Conservation (phyloP, 2,797 vertebrate species). For the Poeciliopsis infans region DNA sequence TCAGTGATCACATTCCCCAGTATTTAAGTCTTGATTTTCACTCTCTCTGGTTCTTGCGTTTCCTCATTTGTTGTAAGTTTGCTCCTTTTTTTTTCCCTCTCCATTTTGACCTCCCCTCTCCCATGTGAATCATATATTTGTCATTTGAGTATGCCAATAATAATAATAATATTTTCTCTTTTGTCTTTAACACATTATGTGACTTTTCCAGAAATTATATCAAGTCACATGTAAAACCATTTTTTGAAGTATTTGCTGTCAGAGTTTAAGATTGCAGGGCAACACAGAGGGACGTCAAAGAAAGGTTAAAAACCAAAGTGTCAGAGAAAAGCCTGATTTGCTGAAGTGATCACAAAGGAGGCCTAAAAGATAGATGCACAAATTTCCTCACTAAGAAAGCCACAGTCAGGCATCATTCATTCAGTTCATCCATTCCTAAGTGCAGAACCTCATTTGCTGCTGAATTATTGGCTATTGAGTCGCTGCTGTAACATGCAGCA, state of each 20-base stretch:
- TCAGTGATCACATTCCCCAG: neutral
- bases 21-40: neutral
- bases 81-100: too few relatives aligned
- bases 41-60: neutral
- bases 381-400: conserved; percentile 22
- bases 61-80: neutral
- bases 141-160: neutral
- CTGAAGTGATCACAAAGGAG: conserved; percentile 2
- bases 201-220: neutral
- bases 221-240: neutral
- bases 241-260: neutral
- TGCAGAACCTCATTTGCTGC: conserved; percentile 10
- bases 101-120: neutral
- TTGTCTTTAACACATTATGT: neutral
- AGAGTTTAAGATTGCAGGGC: neutral
- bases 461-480: conserved; percentile 4
- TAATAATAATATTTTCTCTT: neutral
- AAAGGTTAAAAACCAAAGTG: neutral
- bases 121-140: neutral
- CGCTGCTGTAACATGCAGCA: conserved; percentile 3
- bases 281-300: neutral
- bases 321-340: neutral
- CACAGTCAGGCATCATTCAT: conserved; percentile 8
- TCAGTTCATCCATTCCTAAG: conserved; percentile 12
- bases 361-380: conserved; percentile 2